These are phyloP conservation scores for Vireo griseus DNA, from an alignment of 2,797 vertebrate species.

Conservation along the genomic window DNA sequence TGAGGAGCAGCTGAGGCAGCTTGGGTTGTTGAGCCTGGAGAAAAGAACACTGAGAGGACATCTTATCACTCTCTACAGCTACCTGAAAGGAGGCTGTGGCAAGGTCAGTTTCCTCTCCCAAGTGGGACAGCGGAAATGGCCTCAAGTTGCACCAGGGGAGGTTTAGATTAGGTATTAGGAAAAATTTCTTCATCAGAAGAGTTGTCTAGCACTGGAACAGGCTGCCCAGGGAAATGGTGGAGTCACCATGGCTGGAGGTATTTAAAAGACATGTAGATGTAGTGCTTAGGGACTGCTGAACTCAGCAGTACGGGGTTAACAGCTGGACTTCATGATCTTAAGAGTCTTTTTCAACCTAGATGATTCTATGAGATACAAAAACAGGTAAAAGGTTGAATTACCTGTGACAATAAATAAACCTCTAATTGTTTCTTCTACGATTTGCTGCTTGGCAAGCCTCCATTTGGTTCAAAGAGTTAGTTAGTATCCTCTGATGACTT, in stretches of 20 bases:
- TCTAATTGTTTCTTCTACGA: not conserved
- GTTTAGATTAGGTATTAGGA: not conserved
- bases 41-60: not conserved
- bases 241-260: not conserved
- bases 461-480: not conserved
- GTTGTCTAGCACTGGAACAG: not conserved
- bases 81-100: not conserved
- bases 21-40: not conserved
- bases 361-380: not conserved
- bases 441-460: not conserved
- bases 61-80: not conserved
- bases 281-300: not conserved
- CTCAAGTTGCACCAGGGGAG: not conserved
- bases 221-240: not conserved
- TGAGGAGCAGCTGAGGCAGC: not conserved
- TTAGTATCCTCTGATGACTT: not conserved
- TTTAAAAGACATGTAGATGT: not conserved
- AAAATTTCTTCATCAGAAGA: not conserved
- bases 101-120: not conserved
- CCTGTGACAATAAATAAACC: not conserved
- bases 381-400: not conserved
- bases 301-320: not conserved
- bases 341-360: not conserved
- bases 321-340: not conserved
- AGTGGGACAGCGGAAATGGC: not conserved